Evolutionary conservation across 2,113 vertebrate genomes (phyloP), one percentile per base, ranked within the genome.

Genomic region (Forbesichthys papilliferus): DNA sequence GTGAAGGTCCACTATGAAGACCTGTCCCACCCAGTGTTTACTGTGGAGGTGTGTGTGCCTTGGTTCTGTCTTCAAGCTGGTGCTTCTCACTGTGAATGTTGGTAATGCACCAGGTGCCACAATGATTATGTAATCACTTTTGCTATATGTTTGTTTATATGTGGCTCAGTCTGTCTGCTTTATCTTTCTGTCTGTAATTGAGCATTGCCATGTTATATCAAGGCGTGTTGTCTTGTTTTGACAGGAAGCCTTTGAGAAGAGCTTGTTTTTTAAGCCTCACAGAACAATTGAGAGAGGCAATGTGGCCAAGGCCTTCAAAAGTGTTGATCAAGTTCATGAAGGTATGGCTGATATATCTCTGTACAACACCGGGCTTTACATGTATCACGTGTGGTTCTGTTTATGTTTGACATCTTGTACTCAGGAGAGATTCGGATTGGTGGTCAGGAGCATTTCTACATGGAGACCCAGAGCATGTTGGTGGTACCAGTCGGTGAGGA

Each of bases 381-480:
- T 34, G 12, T 34, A 33, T 10, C 20, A 9, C 3, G 10, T 12
- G 11, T 55, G 16, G 16, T 33, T 14, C 16, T 69, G 11, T 11
- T 33, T 8, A 5, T 42, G 4, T 7, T 11, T 49, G 3, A 62
- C 3, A 34, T n/a, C 59, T 58, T 51, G 11, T 64, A 9, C 27
- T 12, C 72, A 96, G 94, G 94, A 60, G 85, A 92, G 77, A 73
- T 95, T 42, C 88, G 86, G 0, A 33, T 94, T 1, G 94, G 94
- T 18, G 94, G 94, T 16, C 94, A 97, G 80, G 93, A 96, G 58
- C 93, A 96, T 75, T 95, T 96, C 91, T 95, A 94, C 80, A 91
- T 95, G 93, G 95, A 97, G 86, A 94, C 94, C n/a, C 94, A 95
- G 57, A 91, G 89, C 80, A 87, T 93, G 71, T 86, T 95, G 77